A percentile compares a stretch with the other conserved stretches of the same genome.
These are phyloP conservation scores for Agrotis puta DNA, from an alignment of 2,888 invertebrate genomes.

Conservation along the genomic window DNA sequence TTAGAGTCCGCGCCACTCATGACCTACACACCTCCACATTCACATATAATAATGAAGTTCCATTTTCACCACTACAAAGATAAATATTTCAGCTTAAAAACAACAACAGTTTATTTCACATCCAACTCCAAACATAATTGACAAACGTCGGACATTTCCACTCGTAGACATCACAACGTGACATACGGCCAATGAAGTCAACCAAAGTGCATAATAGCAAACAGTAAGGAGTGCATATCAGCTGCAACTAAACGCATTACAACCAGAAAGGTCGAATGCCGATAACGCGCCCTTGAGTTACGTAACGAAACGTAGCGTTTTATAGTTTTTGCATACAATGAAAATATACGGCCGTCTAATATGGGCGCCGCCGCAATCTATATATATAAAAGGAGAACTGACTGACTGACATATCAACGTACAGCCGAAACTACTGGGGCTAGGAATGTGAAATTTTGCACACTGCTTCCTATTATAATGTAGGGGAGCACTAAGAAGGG, in stretches of 20 bases:
- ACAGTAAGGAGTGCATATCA: slow-evolving; percentile 12
- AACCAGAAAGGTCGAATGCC: slow-evolving; percentile 26
- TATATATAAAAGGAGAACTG: too few species aligned
- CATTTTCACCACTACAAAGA: slow-evolving; percentile 11
- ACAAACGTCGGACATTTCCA: slow-evolving; percentile 24
- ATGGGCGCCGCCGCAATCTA: slow-evolving; percentile 26
- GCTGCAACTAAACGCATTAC: slow-evolving; percentile 52
- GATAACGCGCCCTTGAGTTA: slow-evolving; percentile 58
- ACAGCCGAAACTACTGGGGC: too few species aligned
- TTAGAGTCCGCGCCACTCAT: too few species aligned
- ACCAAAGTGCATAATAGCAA: slow-evolving; percentile 5
- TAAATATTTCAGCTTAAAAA: slow-evolving; percentile 4
- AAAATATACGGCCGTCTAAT: slow-evolving; percentile 43
- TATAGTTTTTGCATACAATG: slow-evolving; percentile 57
- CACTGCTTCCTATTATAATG: too few species aligned
- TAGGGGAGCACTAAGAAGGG: too few species aligned
- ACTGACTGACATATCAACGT: too few species aligned
- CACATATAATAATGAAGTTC: too few species aligned
- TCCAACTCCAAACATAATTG: slow-evolving; percentile 15
- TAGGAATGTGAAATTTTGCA: too few species aligned
- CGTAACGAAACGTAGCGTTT: slow-evolving; percentile 42
- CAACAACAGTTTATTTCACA: slow-evolving; percentile 17
- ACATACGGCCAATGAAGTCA: slow-evolving; percentile 10
- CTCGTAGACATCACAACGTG: slow-evolving; percentile 24
- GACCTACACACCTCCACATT: too few species aligned